Evolutionary conservation across 1,140 invertebrate species (phyloP).

Genomic region (Danaus plexippus): DNA sequence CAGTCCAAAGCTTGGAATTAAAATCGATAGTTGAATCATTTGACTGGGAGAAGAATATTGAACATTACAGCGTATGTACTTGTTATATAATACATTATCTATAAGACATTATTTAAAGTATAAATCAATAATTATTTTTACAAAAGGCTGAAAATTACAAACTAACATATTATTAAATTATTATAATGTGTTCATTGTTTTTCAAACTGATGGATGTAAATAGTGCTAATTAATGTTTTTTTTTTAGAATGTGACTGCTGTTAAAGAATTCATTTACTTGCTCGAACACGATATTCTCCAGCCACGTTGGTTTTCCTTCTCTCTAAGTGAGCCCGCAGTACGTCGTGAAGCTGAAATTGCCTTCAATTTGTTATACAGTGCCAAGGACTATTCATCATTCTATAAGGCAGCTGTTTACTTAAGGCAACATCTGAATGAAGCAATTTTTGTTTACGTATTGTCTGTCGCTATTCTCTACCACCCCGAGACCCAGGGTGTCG

Average conservation of each 20-base stretch:
- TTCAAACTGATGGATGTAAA: too few relatives aligned
- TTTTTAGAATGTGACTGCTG: conserved; percentile 71
- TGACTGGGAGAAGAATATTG: conserved; percentile 54
- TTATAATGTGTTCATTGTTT: too few relatives aligned
- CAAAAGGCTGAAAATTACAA: too few relatives aligned
- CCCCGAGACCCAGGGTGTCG: conserved; percentile 73
- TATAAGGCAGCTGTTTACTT: conserved; percentile 75
- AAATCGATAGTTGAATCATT: conserved; percentile 65
- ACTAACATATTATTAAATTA: too few relatives aligned
- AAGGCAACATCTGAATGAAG: conserved; percentile 74
- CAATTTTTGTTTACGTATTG: conserved; percentile 74
- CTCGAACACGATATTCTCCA: conserved; percentile 70
- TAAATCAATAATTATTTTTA: too few relatives aligned
- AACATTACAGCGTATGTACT: conserved; percentile 38
- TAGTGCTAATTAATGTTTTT: background rate
- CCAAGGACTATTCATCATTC: conserved; percentile 75
- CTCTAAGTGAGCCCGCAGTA: conserved; percentile 71
- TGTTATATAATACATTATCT: too few relatives aligned
- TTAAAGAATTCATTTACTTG: conserved; percentile 71
- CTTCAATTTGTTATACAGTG: conserved; percentile 77
- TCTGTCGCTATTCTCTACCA: conserved; percentile 73
- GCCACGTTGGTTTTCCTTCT: conserved; percentile 73
- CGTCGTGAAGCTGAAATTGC: conserved; percentile 73
- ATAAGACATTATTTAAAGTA: too few relatives aligned
- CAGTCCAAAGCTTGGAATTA: conserved; percentile 64